phyloP scores from a whole-genome alignment of 2,888 invertebrate genomes.

The Creontiades dilutus region DNA sequence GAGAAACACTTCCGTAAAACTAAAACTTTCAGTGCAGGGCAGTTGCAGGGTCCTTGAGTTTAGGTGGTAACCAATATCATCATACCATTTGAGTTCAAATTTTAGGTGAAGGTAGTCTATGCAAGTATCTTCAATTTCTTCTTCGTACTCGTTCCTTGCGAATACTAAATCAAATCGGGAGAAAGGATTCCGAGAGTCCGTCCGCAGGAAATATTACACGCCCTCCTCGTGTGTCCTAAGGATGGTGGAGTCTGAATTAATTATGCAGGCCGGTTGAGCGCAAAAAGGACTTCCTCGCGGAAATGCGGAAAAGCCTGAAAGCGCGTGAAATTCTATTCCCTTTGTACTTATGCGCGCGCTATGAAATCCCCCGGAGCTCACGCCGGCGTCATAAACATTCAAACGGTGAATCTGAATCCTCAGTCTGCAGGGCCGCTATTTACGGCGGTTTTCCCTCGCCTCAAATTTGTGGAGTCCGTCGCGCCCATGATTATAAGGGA shows the following conservation, averaged over 20 bases:
- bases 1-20: no score
- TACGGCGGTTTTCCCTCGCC: not conserved
- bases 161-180: no score
- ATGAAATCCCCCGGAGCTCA: not conserved
- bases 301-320: slow-evolving; percentile 5
- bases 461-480: no score
- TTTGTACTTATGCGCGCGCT: slow-evolving; percentile 8
- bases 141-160: no score
- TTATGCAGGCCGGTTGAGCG: slow-evolving; percentile 27
- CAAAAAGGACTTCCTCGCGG: not conserved
- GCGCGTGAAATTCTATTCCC: slow-evolving; percentile 27
- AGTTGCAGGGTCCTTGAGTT: no score
- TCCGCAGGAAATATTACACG: not conserved
- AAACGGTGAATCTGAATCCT: not conserved
- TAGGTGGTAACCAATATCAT: no score
- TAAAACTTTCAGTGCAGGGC: no score
- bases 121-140: no score
- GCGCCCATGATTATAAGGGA: no score
- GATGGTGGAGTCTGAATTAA: not conserved
- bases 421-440: not conserved
- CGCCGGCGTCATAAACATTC: not conserved
- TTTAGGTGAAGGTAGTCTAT: no score
- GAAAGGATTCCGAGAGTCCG: no score
- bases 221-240: not conserved
- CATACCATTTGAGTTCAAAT: no score